Base-by-base conservation (phyloP, 2,797 vertebrate genomes). In the Lemur catta region DNA sequence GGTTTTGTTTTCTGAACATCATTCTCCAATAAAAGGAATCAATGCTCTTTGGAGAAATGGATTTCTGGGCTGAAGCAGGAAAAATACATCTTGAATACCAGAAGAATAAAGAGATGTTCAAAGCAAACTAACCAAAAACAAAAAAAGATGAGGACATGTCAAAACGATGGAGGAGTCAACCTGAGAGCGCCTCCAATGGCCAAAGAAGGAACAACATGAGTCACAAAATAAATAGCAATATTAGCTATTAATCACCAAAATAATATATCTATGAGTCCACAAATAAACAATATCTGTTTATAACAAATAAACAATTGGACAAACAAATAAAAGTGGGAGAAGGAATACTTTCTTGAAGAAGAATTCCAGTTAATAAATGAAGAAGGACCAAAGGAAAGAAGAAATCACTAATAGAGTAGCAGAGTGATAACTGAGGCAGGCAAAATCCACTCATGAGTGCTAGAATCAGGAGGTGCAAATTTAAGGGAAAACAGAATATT, bases 311-410 rank as follows among this genome's bases (percentile, higher is more conserved):
- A 65, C n/a, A 65, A n/a, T 26, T 55, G 14, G 41, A 85, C 48
- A 41, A 63, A 65, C 55, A 57, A 72, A 41, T 4, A 17, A 65
- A 87, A 41, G 11, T 24, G 15, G 17, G 26, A 59, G 15, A 71
- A 85, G 14, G 18, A 55, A 71, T 4, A 75, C 24, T 82, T 78
- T 35, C 75, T 63, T 81, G 55, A 80, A 80, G 22, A 93, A 75
- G 11, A 93, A 81, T 41, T 71, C 6, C 7, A 71, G 22, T 57
- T 92, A 85, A 75, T 81, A 95, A 92, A 69, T 67, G 26, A 26
- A 52, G 57, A 71, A 67, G 30, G 72, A 96, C n/a, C 13, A 14
- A 67, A 61, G 11, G 55, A 85, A n/a, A 55, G 13, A 76, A 22
- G 79, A 89, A 89, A 78, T 81, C 24, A 48, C 41, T 17, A 75